Evolutionary conservation across 2,888 invertebrate species (phyloP), one percentile per base, ranked within the genome.

Genomic region (Zygothrica quintamaculata): DNA sequence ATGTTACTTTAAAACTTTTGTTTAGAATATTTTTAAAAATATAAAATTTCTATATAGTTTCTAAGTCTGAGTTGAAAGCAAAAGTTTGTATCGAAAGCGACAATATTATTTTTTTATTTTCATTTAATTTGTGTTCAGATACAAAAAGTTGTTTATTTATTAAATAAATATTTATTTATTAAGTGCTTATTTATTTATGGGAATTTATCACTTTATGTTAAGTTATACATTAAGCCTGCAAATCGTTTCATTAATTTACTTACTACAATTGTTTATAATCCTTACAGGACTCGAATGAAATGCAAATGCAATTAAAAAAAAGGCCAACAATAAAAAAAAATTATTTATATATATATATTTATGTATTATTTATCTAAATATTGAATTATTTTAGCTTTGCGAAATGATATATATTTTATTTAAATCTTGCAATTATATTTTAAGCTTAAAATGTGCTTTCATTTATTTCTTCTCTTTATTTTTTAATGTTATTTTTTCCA

Each of bases 201-300:
- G n/a, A n/a, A n/a, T n/a, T n/a, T n/a, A n/a, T n/a, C n/a, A n/a
- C n/a, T n/a, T n/a, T n/a, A n/a, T n/a, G n/a, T n/a, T n/a, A n/a
- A n/a, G n/a, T n/a, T n/a, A n/a, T n/a, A n/a, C n/a, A n/a, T n/a
- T 22, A 22, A 22, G 1, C 5, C 9, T 29, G 29, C 2, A 29
- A 3, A 29, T 29, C 3, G 9, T 11, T 7, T 22, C 9, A 22
- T 16, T 40, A 11, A 18, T 40, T 40, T 9, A 40, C 16, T 40
- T 40, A 40, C 29, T 7, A 40, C 8, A 13, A 12, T 16, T 39
- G 39, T 7, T n/a, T 39, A 39, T 39, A 7, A 16, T 39, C 39
- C 18, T 39, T 36, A 6, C 36, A 36, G 13, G 36, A 29, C 29
- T 29, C 26, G 8, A 6, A 13, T 16, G 6, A 0, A 16, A 7